Conservation (phyloP, 2,888 invertebrate species). For the Eubasilissa splendida region DNA sequence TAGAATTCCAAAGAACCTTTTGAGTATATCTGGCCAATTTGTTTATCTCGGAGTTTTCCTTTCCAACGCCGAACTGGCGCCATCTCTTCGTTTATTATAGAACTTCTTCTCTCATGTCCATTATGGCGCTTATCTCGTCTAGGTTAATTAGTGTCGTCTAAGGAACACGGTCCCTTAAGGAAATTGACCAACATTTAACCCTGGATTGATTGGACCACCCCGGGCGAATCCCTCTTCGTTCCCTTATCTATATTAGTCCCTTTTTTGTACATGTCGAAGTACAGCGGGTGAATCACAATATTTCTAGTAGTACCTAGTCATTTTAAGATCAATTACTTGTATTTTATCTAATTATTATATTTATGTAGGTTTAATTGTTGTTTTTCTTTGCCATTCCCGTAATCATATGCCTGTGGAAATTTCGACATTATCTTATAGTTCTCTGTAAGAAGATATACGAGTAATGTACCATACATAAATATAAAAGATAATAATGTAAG, state of each 20-base stretch:
- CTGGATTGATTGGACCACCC: constrained; percentile 52
- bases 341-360: too few species aligned
- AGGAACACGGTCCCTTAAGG: constrained; percentile 28
- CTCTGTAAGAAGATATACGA: too few species aligned
- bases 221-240: constrained; percentile 24
- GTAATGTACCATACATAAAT: too few species aligned
- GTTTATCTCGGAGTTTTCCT: constrained; percentile 7
- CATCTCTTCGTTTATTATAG: constrained; percentile 48
- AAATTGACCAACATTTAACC: constrained; percentile 27
- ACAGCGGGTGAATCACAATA: too few species aligned
- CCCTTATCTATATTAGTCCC: neutral
- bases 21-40: neutral
- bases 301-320: too few species aligned
- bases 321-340: too few species aligned
- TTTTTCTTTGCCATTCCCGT: too few species aligned
- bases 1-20: neutral
- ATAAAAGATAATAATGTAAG: too few species aligned
- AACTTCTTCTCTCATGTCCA: constrained; percentile 44
- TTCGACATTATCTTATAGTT: too few species aligned
- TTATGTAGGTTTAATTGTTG: too few species aligned
- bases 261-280: neutral
- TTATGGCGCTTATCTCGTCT: constrained; percentile 46
- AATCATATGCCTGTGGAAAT: too few species aligned
- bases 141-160: constrained; percentile 55
- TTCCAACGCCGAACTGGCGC: constrained; percentile 39